phyloP scores from a whole-genome alignment of 1,140 invertebrate genomes.

The Drosophila orosa region DNA sequence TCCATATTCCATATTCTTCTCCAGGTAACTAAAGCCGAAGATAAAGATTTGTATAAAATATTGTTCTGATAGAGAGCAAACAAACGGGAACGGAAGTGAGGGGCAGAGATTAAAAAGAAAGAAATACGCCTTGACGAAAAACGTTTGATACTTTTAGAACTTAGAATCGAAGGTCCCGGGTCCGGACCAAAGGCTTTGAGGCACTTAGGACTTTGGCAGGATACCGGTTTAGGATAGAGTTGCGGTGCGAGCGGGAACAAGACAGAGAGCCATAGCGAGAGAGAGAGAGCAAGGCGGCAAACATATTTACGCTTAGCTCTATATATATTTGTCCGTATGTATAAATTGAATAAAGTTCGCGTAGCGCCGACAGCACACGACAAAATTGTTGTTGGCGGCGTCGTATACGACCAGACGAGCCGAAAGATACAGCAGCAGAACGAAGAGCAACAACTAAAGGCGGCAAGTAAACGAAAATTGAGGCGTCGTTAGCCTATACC shows the following conservation, averaged over 20 bases:
- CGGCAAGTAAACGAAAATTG: constrained; percentile 43
- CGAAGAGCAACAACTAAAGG: constrained; percentile 62
- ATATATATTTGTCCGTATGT: constrained; percentile 39
- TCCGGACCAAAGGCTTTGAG: constrained; percentile 17
- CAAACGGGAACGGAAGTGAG: background rate
- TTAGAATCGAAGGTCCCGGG: constrained; percentile 17
- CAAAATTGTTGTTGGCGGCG: constrained; percentile 35
- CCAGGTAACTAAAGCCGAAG: background rate
- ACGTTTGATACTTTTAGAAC: constrained; percentile 22
- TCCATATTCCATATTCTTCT: background rate
- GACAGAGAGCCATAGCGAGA: constrained; percentile 8
- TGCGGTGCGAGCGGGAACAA: constrained; percentile 19
- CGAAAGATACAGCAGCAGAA: constrained; percentile 72
- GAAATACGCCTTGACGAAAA: constrained; percentile 3
- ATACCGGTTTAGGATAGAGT: constrained; percentile 69
- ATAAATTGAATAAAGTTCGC: constrained; percentile 53
- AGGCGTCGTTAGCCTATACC: constrained; percentile 55
- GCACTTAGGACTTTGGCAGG: constrained; percentile 64
- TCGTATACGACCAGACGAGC: constrained; percentile 51
- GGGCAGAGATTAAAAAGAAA: background rate
- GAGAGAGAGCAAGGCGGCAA: constrained; percentile 30
- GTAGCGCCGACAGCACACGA: constrained; percentile 43
- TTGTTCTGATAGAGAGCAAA: background rate
- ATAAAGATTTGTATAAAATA: background rate
- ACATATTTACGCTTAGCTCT: constrained; percentile 29